phyloP scores from a whole-genome alignment of 1,140 invertebrate species.

The Brachionus plicatilis region DNA sequence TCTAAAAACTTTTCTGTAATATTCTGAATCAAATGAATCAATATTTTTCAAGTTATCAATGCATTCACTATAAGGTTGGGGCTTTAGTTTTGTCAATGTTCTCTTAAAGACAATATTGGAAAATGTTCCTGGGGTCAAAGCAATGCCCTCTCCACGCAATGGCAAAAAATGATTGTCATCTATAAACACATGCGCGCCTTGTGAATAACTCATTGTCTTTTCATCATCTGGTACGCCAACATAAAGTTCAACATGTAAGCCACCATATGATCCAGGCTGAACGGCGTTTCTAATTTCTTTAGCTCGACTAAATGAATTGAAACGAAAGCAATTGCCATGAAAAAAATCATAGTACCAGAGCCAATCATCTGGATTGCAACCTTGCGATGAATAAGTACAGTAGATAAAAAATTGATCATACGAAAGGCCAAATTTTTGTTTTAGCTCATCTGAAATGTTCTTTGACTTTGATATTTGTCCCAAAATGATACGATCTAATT shows the following conservation, averaged over 20 bases:
- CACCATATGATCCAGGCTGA: not conserved
- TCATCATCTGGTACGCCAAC: not conserved
- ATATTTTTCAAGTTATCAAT: not conserved
- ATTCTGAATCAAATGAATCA: not conserved
- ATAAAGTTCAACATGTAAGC: not conserved
- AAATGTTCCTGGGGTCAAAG: not conserved
- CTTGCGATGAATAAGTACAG: too few relatives aligned
- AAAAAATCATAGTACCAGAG: too few relatives aligned
- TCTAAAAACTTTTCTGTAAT: not conserved
- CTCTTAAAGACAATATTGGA: not conserved
- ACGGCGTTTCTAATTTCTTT: not conserved
- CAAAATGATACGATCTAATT: too few relatives aligned
- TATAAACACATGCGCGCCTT: conserved; percentile 1
- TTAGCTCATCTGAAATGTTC: too few relatives aligned
- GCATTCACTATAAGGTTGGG: not conserved
- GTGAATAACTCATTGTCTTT: not conserved
- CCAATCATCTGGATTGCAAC: too few relatives aligned
- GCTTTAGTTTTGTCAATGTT: not conserved
- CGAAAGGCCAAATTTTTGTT: too few relatives aligned
- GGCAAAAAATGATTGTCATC: not conserved
- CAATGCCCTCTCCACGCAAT: not conserved
- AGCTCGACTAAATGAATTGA: too few relatives aligned
- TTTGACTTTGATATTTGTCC: too few relatives aligned
- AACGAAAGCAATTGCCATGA: too few relatives aligned
- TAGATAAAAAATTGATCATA: too few relatives aligned